Conservation (phyloP, 1,140 invertebrate genomes). For the Glossosoma conforme region DNA sequence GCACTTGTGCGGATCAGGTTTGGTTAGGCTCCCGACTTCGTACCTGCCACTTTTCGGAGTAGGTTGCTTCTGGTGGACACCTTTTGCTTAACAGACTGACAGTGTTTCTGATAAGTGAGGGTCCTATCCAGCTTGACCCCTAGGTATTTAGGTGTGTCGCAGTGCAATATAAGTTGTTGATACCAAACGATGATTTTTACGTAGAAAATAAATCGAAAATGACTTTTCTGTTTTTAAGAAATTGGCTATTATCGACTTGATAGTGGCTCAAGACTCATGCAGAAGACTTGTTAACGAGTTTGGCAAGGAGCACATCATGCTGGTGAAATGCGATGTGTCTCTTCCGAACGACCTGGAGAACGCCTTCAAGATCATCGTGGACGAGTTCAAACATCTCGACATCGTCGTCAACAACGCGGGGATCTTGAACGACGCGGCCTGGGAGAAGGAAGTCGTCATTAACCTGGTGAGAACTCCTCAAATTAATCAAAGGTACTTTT, state of each 20-base stretch:
- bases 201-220: not conserved
- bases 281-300: constrained; percentile 32
- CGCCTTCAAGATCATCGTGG: constrained; percentile 56
- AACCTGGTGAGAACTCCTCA: constrained; percentile 46
- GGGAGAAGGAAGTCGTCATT: constrained; percentile 40
- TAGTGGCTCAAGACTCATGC: constrained; percentile 30
- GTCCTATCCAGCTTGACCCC: too few species aligned
- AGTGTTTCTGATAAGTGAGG: too few species aligned
- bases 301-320: constrained; percentile 32
- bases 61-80: too few species aligned
- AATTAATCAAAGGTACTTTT: constrained; percentile 4
- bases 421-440: constrained; percentile 36
- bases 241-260: constrained; percentile 38
- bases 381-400: constrained; percentile 54
- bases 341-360: constrained; percentile 56
- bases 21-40: too few species aligned
- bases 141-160: too few species aligned
- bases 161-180: too few species aligned
- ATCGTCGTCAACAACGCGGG: constrained; percentile 65
- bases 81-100: too few species aligned
- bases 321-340: constrained; percentile 60
- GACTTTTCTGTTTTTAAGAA: constrained; percentile 30
- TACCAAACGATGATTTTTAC: too few species aligned
- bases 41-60: too few species aligned
- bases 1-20: too few species aligned